Evolutionary conservation across 2,113 vertebrate species (phyloP), one percentile per base, ranked within the genome.

Genomic region (Apodemus speciosus): DNA sequence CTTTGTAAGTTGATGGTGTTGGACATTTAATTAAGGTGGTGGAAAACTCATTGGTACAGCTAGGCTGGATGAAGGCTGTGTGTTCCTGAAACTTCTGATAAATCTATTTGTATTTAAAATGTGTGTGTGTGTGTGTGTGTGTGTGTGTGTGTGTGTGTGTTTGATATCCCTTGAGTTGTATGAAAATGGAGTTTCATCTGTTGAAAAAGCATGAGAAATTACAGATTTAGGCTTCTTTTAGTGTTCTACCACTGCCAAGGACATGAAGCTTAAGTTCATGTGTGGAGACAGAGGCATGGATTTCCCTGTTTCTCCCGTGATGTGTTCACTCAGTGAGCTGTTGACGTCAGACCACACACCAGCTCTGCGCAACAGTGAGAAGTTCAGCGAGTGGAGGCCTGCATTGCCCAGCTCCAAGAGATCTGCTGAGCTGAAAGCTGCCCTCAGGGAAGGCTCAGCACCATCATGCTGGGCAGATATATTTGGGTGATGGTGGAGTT

Each of bases 171-270:
- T 32, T 75, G 53, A 85, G 35, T 75, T 85, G 88, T 84, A 76
- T 38, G 35, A 71, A 85, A 85, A 71, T 64, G 6, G 8, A 94
- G 62, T 72, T 81, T 83, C 38, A n/a, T 77, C 30, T 71, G 23
- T 80, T 90, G 72, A 75, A 60, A 73, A 94, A 73, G 16, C 30
- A 87, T 80, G 40, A 66, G 53, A 56, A 85, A 72, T 58, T 75
- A 23, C 69, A 88, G 49, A 76, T 49, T 43, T 16, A 43, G 40
- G 32, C 23, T 88, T 81, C 60, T 60, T 73, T 76, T 85, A 46
- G 6, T 62, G 20, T 62, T 89, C 66, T 38, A 71, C 81, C 53
- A 40, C 64, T 35, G 49, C 53, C 71, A 80, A 77, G 66, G 71
- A 79, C 56, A 43, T 14, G 32, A 81, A 80, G 43, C 58, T 75